Evolutionary conservation across 2,113 vertebrate species (phyloP).

Genomic region (Potamarius usumacintae): DNA sequence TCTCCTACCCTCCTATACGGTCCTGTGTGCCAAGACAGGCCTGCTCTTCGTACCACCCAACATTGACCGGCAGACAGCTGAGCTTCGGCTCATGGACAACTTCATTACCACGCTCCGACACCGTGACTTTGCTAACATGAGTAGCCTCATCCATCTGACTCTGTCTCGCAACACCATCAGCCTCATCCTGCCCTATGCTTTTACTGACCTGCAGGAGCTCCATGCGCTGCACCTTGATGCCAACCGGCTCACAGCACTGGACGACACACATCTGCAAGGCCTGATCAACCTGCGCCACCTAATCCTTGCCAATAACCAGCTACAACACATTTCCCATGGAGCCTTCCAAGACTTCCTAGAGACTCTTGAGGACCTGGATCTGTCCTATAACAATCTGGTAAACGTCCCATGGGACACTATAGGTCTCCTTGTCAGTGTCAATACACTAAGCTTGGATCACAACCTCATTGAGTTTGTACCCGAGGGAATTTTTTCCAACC

Average conservation of each 20-base stretch:
- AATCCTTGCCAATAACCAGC: conserved; percentile 82
- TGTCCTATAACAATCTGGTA: conserved; percentile 81
- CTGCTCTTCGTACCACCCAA: conserved; percentile 80
- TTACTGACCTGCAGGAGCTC: conserved; percentile 78
- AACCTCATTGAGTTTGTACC: conserved; percentile 81
- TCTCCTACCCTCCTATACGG: conserved; percentile 80
- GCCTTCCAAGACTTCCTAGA: conserved; percentile 81
- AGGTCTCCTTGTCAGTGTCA: conserved; percentile 73
- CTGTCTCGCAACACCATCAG: conserved; percentile 83
- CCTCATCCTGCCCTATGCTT: conserved; percentile 76
- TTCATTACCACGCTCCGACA: conserved; percentile 81
- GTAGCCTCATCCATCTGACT: conserved; percentile 81
- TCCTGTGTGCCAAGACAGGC: conserved; percentile 81
- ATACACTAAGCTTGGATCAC: conserved; percentile 80
- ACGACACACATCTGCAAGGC: conserved; percentile 78
- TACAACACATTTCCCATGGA: conserved; percentile 75
- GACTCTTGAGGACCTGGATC: conserved; percentile 79
- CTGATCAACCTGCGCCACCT: conserved; percentile 80
- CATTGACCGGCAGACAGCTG: conserved; percentile 80
- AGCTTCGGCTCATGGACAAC: conserved; percentile 82
- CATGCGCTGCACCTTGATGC: conserved; percentile 79
- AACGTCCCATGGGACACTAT: conserved; percentile 79
- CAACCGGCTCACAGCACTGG: conserved; percentile 77
- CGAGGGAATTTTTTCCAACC: conserved; percentile 80
- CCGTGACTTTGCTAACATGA: conserved; percentile 83